phyloP scores from a whole-genome alignment of 1,140 invertebrate species.

The Calephelis virginiensis region DNA sequence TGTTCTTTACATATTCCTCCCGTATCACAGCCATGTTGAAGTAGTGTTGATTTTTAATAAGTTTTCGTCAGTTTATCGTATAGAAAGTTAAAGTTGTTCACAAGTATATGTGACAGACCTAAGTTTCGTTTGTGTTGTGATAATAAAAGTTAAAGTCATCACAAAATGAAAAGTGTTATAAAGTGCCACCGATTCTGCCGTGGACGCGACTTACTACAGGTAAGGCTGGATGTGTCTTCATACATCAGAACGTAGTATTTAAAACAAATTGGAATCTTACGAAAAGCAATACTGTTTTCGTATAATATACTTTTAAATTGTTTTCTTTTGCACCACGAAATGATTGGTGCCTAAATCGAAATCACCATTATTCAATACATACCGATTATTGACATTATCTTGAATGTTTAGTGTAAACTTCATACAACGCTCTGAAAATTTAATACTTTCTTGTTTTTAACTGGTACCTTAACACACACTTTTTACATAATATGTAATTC shows the following conservation, averaged over 20 bases:
- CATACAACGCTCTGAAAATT: no score
- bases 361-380: no score
- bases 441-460: no score
- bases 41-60: slow-evolving; percentile 76
- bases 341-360: no score
- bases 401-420: no score
- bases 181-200: slow-evolving; percentile 73
- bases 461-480: no score
- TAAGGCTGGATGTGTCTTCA: slow-evolving; percentile 76
- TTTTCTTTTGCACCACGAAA: no score
- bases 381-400: no score
- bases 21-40: slow-evolving; percentile 77
- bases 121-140: slow-evolving; percentile 77
- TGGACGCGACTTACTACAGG: slow-evolving; percentile 71
- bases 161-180: slow-evolving; percentile 74
- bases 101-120: slow-evolving; percentile 76
- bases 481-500: no score
- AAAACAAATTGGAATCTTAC: slow-evolving; percentile 27
- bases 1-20: slow-evolving; percentile 71
- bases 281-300: slow-evolving; percentile 12
- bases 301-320: background rate
- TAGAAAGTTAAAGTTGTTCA: slow-evolving; percentile 69
- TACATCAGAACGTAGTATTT: slow-evolving; percentile 66
- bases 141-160: slow-evolving; percentile 72
- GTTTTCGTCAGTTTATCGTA: slow-evolving; percentile 73